phyloP scores from a whole-genome alignment of 2,888 invertebrate species.

The Thecophora atra region DNA sequence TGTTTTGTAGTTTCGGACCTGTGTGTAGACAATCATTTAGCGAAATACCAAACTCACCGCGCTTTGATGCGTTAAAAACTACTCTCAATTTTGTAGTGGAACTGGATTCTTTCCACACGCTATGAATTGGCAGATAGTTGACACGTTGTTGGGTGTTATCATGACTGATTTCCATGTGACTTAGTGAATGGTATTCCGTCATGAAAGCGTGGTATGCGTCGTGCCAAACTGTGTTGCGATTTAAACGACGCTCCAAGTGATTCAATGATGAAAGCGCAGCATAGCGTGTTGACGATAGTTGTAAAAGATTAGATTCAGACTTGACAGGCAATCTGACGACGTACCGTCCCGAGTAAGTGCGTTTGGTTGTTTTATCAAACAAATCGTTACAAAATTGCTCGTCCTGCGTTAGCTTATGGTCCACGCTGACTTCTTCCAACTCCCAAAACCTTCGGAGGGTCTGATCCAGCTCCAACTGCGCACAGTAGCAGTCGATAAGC shows the following conservation, averaged over 20 bases:
- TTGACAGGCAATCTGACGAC: conserved; percentile 17
- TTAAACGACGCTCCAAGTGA: background rate
- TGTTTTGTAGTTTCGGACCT: too few relatives aligned
- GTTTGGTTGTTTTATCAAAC: background rate
- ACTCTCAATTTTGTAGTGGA: conserved; percentile 9
- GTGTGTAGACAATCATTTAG: background rate
- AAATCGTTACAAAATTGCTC: conserved; percentile 14
- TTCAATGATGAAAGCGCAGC: background rate
- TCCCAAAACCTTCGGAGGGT: conserved; percentile 32
- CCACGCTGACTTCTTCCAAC: conserved; percentile 22
- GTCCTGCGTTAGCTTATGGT: conserved; percentile 4
- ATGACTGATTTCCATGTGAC: conserved; percentile 4
- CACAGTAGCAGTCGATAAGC: conserved; percentile 4
- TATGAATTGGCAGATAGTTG: background rate
- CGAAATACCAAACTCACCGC: background rate
- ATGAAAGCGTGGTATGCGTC: background rate
- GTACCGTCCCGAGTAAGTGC: background rate
- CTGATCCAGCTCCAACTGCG: conserved; percentile 20
- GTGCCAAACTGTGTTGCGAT: background rate
- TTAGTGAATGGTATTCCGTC: background rate
- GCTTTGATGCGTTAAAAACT: too few relatives aligned
- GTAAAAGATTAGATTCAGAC: background rate
- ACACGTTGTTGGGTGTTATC: background rate
- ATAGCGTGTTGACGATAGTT: background rate
- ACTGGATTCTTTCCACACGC: conserved; percentile 1